phyloP scores from a whole-genome alignment of 2,797 vertebrate genomes.

The Rhynchotus rufescens region DNA sequence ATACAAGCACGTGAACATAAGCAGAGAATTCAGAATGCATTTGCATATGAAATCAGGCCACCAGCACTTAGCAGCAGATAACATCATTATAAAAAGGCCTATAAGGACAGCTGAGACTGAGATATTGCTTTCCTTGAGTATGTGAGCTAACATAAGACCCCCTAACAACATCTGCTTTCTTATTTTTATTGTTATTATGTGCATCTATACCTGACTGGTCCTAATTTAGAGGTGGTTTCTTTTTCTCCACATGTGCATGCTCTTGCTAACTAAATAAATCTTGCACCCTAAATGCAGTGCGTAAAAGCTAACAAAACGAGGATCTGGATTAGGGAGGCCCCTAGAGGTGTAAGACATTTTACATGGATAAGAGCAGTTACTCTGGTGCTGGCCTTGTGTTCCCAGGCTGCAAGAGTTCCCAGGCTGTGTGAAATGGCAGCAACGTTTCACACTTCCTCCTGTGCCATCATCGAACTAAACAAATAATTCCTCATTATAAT shows the following conservation, averaged over 20 bases:
- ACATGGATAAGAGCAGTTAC: background rate
- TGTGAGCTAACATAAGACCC: background rate
- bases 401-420: background rate
- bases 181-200: background rate
- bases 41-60: background rate
- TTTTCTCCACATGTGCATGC: accelerated
- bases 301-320: background rate
- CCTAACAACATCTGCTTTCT: background rate
- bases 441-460: background rate
- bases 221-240: background rate
- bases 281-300: background rate
- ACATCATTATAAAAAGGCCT: background rate
- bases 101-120: background rate
- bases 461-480: background rate
- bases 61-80: background rate
- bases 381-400: background rate
- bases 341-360: background rate
- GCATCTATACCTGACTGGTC: background rate
- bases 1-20: background rate
- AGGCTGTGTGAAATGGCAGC: background rate
- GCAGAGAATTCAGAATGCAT: background rate
- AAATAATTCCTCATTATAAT: background rate
- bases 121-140: background rate
- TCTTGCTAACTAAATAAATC: background rate
- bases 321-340: background rate